These are phyloP conservation scores for Mus caroli DNA, from an alignment of 2,797 vertebrate species.

Conservation along the genomic window DNA sequence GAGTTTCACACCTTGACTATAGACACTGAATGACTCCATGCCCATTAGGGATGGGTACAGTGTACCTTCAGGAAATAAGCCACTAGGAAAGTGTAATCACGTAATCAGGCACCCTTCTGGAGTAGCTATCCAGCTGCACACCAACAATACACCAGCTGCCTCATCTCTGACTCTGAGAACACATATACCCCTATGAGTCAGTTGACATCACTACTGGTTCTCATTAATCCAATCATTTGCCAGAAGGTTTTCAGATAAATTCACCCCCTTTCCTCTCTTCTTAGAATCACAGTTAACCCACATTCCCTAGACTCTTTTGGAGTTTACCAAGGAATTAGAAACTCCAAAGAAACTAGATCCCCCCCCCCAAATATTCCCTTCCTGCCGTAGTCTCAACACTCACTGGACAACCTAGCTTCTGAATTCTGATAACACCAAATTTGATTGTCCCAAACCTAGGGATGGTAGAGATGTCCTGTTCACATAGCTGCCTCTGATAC, in stretches of 20 bases:
- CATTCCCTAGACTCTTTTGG: background rate
- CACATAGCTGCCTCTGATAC: background rate
- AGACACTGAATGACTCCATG: background rate
- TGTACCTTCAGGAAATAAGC: conserved; percentile 29
- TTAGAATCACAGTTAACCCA: background rate
- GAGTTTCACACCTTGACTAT: background rate
- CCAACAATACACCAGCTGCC: conserved; percentile 14
- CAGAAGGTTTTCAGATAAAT: background rate
- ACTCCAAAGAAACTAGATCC: background rate
- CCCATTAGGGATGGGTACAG: background rate
- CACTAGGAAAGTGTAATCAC: conserved; percentile 12
- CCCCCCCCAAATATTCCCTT: background rate
- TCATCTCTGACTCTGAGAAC: background rate
- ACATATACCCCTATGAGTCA: background rate
- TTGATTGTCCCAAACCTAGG: background rate
- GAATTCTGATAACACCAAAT: background rate
- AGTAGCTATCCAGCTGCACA: background rate
- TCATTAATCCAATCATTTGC: background rate
- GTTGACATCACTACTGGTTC: background rate
- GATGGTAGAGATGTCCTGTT: background rate
- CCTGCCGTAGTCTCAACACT: background rate
- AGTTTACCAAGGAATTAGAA: background rate
- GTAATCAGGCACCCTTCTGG: conserved; percentile 36
- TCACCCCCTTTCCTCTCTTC: background rate
- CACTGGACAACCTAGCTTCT: background rate